Base-by-base conservation (phyloP, 2,888 invertebrate species). In the Spodoptera picta region DNA sequence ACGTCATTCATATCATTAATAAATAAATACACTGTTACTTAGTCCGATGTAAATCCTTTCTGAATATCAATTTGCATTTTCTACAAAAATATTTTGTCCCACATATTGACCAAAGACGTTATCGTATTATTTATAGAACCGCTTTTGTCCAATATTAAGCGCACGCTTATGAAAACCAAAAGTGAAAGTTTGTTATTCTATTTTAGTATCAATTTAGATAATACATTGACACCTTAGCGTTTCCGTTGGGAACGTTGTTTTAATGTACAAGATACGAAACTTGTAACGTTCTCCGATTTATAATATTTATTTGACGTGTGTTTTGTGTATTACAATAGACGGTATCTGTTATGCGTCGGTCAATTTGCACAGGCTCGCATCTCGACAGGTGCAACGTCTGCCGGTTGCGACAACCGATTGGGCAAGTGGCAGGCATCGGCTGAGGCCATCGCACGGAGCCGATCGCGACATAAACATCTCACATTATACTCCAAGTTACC, bases 361-460 rank as follows among this genome's bases (percentile, higher is more conserved):
- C 81, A 89, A 89, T 91, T 90, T 89, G 90, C 90, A 87, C 86
- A 88, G 87, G 87, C 87, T 88, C 85, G 83, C 89, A 90, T 91
- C 92, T 91, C 86, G 88, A 86, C 93, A 92, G 92, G 92, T 93
- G 93, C 92, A 89, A 84, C 90, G 88, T 90, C 91, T 90, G 90
- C 88, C 88, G 87, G 89, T 93, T 93, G 92, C 93, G 92, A 90
- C 92, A 93, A 87, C 73, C 79, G 84, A 90, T 93, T 93, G 93
- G 90, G 93, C 90, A 93, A 93, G 91, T 85, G 81, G 83, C 86
- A 84, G 86, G 83, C 85, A 80, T 85, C 79, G 85, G 78, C 85
- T 86, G 90, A 90, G 92, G 92, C 92, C 92, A 89, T 88, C 92
- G 89, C 86, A 90, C 84, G 86, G 84, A 85, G 85, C 82, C 89